These are phyloP conservation scores for Lepidocolaptes lacrymiger DNA, from an alignment of 2,797 vertebrate genomes.

Conservation along the genomic window DNA sequence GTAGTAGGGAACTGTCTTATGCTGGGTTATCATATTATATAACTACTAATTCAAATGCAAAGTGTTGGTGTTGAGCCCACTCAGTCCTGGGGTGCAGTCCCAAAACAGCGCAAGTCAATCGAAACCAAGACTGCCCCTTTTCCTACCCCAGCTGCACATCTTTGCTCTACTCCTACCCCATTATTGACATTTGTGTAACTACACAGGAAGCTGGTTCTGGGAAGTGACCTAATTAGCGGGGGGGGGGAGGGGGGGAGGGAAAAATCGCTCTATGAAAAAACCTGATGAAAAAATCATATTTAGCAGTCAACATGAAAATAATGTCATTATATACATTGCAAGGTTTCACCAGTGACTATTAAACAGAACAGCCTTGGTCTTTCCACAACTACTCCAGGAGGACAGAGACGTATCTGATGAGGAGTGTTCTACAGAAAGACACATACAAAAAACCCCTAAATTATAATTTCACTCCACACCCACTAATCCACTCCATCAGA, in stretches of 20 bases:
- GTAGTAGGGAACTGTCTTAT: background rate
- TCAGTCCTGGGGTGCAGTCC: background rate
- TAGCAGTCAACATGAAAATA: background rate
- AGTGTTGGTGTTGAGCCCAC: background rate
- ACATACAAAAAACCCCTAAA: background rate
- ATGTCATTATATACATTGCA: background rate
- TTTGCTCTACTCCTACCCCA: background rate
- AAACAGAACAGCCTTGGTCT: background rate
- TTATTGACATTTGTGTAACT: background rate
- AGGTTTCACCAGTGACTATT: background rate
- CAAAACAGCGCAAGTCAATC: rapidly evolving
- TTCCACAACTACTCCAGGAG: background rate
- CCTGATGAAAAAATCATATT: background rate
- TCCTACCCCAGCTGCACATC: background rate
- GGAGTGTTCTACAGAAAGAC: background rate
- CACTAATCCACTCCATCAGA: constrained; percentile 51
- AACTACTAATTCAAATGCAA: background rate
- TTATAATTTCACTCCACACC: constrained; percentile 43
- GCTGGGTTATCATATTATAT: background rate
- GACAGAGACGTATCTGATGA: background rate
- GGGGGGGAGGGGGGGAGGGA: background rate
- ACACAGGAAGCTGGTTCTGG: background rate
- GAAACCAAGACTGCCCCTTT: background rate
- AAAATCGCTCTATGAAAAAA: background rate
- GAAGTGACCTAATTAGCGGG: background rate